Evolutionary conservation across 2,113 vertebrate genomes (phyloP).

Genomic region (Erinaceus europaeus): DNA sequence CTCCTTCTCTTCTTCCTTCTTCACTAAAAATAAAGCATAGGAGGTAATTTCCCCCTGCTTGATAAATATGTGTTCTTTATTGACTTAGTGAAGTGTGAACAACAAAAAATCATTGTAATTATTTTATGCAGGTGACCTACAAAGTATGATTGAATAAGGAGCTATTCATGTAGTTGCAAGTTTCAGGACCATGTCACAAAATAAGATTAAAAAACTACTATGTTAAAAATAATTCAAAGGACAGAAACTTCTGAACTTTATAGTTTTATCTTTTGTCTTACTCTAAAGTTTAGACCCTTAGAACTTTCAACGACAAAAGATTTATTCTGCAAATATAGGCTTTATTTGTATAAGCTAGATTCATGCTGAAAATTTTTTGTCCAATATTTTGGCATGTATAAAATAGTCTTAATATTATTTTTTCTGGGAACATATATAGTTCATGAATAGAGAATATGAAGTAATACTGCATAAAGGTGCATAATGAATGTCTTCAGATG

Average conservation of each 20-base stretch:
- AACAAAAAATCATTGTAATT: constrained; percentile 56
- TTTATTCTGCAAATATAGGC: background rate
- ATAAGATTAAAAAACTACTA: constrained; percentile 41
- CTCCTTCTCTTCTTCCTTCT: too few relatives aligned
- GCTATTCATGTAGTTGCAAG: constrained; percentile 17
- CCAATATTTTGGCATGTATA: background rate
- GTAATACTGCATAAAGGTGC: background rate
- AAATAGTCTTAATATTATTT: constrained; percentile 26
- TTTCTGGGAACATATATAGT: background rate
- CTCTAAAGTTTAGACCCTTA: constrained; percentile 24
- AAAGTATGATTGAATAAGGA: constrained; percentile 46
- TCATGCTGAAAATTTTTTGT: constrained; percentile 29
- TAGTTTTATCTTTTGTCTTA: constrained; percentile 46
- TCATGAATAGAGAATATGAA: background rate
- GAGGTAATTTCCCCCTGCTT: background rate
- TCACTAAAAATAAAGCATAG: background rate
- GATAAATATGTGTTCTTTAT: background rate
- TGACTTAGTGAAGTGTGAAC: constrained; percentile 45
- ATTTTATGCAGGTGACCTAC: constrained; percentile 32
- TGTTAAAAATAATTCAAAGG: constrained; percentile 16
- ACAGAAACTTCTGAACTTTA: constrained; percentile 55
- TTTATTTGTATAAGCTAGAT: constrained; percentile 42
- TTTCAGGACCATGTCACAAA: constrained; percentile 52
- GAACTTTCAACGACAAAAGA: constrained; percentile 42
- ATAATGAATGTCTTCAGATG: constrained; percentile 30